These are phyloP conservation scores for Vultur gryphus DNA, from an alignment of 2,797 vertebrate genomes.

Conservation along the genomic window DNA sequence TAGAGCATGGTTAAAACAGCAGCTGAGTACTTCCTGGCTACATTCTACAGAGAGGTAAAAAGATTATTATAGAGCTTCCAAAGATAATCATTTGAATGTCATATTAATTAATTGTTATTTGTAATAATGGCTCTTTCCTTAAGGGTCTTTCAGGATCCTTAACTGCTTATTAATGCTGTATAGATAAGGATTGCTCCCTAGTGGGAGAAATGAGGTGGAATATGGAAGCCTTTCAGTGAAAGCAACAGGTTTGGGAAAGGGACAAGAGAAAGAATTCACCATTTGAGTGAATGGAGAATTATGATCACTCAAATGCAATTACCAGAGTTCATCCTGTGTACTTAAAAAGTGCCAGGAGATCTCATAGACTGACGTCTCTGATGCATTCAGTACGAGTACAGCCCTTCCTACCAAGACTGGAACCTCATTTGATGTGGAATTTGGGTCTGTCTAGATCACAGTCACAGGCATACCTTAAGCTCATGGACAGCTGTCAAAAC, in stretches of 20 bases:
- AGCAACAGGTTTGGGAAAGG: slow-evolving; percentile 11
- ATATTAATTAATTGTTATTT: slow-evolving; percentile 63
- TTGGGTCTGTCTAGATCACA: neutral
- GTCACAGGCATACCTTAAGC: neutral
- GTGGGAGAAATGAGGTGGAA: slow-evolving; percentile 24
- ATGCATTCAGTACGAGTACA: neutral
- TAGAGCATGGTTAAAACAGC: neutral
- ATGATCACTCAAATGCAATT: neutral
- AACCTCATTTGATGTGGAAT: neutral
- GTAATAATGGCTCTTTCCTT: slow-evolving; percentile 41
- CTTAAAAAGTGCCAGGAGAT: neutral
- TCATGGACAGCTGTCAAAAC: neutral
- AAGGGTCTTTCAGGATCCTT: slow-evolving; percentile 48
- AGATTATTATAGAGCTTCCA: slow-evolving; percentile 36
- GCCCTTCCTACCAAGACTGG: neutral
- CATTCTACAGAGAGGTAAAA: slow-evolving; percentile 19
- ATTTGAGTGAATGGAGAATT: neutral
- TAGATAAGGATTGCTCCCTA: slow-evolving; percentile 50
- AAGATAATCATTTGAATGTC: slow-evolving; percentile 51
- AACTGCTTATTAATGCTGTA: slow-evolving; percentile 35
- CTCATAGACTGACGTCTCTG: neutral
- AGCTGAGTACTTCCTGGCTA: neutral
- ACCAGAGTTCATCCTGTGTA: neutral
- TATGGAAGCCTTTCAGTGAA: neutral
- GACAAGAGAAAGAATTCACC: neutral